Evolutionary conservation across 1,140 invertebrate species (phyloP), one percentile per base, ranked within the genome.

Genomic region (Orchestia grillus): DNA sequence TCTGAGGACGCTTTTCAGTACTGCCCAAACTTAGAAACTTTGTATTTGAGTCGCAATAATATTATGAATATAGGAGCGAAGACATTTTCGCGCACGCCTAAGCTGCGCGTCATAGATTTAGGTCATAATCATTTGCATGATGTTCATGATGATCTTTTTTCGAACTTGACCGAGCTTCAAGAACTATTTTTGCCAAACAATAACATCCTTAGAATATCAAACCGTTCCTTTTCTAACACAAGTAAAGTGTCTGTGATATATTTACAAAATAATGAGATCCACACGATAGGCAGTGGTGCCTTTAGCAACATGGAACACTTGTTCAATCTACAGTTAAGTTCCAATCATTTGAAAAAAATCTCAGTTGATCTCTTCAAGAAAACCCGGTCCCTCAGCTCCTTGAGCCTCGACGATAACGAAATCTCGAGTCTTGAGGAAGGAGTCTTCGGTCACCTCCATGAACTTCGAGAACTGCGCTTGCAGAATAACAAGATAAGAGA

Each of bases 371-470:
- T 99, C 97, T 98, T 99, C 97, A 98, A 98, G 96, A 98, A 98
- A 96, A 99, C 98, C 97, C 97, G 98, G 92, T 98, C 98, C 97
- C 98, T 99, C 23, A 98, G 98, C 15, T 98, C 98, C 11, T 97
- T 99, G 57, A 99, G 98, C 96, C 97, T 99, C 97, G 99, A 99
- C 97, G 98, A 99, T 97, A 99, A 99, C 97, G 98, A 98, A 97
- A 98, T 99, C 94, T 98, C 98, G 16, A 98, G 98, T 97, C 97
- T 99, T 95, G 98, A 98, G 97, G 98, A 98, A 28, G 98, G 98
- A 88, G 98, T 98, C 96, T 99, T 99, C 97, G 97, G 98, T 96
- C 98, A 98, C 97, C 97, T 98, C 96, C 98, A 98, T 88, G 98
- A 98, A 96, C 97, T 99, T 88, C 98, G 98, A 96, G 99, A 99